Conservation (phyloP, 2,797 vertebrate species). For the Phalanger gymnotis region DNA sequence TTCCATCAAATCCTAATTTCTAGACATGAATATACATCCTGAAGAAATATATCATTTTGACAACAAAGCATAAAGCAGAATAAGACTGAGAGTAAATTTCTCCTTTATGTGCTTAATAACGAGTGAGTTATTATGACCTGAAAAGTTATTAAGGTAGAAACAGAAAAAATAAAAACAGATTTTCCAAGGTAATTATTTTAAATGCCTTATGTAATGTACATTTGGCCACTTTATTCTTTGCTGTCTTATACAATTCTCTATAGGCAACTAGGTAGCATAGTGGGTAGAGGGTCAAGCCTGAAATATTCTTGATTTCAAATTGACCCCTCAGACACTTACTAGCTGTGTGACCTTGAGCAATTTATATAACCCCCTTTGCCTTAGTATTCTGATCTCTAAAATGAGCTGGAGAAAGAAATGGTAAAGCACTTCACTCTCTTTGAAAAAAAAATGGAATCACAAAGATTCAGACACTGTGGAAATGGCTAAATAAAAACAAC, state of each 20-base stretch:
- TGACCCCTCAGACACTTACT: too few relatives aligned
- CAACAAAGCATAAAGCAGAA: neutral
- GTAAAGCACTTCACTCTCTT: neutral
- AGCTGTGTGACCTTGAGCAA: too few relatives aligned
- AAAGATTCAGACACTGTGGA: neutral
- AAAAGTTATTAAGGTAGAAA: neutral
- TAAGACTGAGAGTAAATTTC: neutral
- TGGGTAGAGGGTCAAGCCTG: too few relatives aligned
- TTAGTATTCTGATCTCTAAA: neutral
- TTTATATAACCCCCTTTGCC: too few relatives aligned
- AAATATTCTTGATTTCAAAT: too few relatives aligned
- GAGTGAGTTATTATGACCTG: neutral
- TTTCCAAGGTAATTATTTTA: neutral
- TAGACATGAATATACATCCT: neutral
- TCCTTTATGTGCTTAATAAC: neutral
- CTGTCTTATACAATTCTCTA: neutral
- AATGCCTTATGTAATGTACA: neutral
- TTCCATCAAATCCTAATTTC: neutral
- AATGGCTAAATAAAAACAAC: neutral
- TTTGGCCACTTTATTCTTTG: neutral
- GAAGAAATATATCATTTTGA: neutral
- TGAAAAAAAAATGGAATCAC: neutral
- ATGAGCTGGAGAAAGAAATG: neutral
- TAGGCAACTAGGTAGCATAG: neutral
- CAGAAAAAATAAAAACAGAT: neutral